Percentiles rank a stretch among this genome's conserved stretches.
phyloP scores from a whole-genome alignment of 2,888 invertebrate genomes.

The Labia minor region DNA sequence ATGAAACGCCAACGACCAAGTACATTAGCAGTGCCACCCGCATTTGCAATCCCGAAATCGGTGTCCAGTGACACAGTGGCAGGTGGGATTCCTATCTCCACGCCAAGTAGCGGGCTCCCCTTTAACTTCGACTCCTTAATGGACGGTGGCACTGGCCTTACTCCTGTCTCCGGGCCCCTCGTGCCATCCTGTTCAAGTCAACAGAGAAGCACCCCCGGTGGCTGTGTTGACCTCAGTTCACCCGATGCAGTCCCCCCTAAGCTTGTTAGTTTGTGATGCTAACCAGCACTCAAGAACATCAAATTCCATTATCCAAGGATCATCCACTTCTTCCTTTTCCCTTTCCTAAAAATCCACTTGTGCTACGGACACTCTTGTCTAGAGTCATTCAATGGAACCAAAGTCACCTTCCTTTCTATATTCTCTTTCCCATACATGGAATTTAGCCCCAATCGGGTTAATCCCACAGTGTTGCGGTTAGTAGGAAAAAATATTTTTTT shows the following conservation, averaged over 20 bases:
- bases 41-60: slow-evolving; percentile 32
- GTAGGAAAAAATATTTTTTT: no score
- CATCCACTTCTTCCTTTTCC: no score
- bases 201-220: slow-evolving; percentile 41
- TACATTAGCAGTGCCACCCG: slow-evolving; percentile 34
- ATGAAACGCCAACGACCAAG: slow-evolving; percentile 33
- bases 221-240: slow-evolving; percentile 50
- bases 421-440: no score
- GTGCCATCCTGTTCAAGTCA: slow-evolving; percentile 64
- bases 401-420: no score
- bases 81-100: slow-evolving; percentile 73
- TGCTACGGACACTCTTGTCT: no score
- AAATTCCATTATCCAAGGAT: neutral
- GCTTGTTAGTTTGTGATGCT: slow-evolving; percentile 70
- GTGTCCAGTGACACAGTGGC: slow-evolving; percentile 51
- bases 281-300: neutral
- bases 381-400: no score
- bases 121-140: slow-evolving; percentile 88
- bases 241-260: slow-evolving; percentile 62
- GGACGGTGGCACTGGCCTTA: slow-evolving; percentile 86
- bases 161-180: slow-evolving; percentile 66
- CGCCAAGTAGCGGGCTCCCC: slow-evolving; percentile 75
- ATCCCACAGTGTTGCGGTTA: no score
- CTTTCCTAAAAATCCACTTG: no score
- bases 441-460: no score